Base-by-base conservation (phyloP, 2,797 vertebrate genomes). In the Danio kyathit region DNA sequence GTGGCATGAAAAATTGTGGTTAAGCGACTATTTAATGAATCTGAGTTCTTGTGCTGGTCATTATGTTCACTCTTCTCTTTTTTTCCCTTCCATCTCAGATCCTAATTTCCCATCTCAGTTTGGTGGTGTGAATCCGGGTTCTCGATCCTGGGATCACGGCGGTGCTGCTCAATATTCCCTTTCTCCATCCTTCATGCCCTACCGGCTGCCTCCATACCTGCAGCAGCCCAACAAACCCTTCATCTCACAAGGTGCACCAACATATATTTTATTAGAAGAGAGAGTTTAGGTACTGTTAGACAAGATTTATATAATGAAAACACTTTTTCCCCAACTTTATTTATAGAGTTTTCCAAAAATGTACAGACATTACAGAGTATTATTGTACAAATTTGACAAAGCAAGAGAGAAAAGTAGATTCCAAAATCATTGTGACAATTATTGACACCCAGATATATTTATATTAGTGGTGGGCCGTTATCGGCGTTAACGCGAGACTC, bases 161-260 rank as follows among this genome's bases (percentile, higher is more conserved):
- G 93, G 94, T 82, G 88, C 95, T 13, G 93, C 94, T 57, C 96
- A 95, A 88, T 98, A 94, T 89, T 91, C 95, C 80, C 90, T 97
- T 86, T 92, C 96, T 84, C 96, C 96, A 87, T 95, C 97, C 87
- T 99, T 97, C 69, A 29, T 73, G 97, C 94, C 96, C 91, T 98
- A 96, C 91, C 92, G 94, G 91, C 93, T 99, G 95, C 97, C 97
- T 88, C 96, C 94, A 92, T 98, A 96, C 93, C 90, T 99, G 92
- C 97, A 97, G 91, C 97, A 95, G 91, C 93, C 95, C 79, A 94
- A 94, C 86, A 97, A 98, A 93, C 91, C 96, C 87, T 97, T 96
- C 91, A 93, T 95, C 91, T 92, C 95, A 91, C 96, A 95, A 95
- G 97, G 97, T 99, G 74, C 93, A 48, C 7, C 46, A 70, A 54